Base-by-base conservation (phyloP, 2,888 invertebrate genomes). In the Parelbella ahira region DNA sequence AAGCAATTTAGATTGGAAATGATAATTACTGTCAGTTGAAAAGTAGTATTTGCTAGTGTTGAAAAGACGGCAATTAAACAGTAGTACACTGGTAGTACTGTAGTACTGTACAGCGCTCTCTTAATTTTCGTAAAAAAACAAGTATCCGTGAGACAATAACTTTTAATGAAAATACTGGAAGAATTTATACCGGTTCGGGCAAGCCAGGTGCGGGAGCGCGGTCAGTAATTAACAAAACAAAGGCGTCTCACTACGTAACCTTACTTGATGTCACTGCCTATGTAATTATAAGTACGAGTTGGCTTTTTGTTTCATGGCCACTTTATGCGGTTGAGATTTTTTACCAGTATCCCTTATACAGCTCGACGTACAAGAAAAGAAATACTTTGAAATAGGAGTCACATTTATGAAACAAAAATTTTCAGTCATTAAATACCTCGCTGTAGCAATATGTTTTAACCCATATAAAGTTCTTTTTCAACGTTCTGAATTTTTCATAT, bases 141-240 rank as follows among this genome's bases (percentile, higher is more conserved):
- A 15, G 9, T 24, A 2, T 9, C 24, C 1, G 9, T 5, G 6
- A 25, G n/a, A 21, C 21, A 21, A 10, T 30, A 23, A 9, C 20
- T 24, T 30, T 30, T n/a, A 30, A 30, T 9, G 11, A 25, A 39
- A 30, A 18, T 8, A 19, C 25, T 18, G 72, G 51, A 58, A 51
- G 64, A 65, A 72, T 76, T 71, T 74, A 78, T 78, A 71, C 64
- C 63, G 68, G 58, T 72, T 75, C 56, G 72, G 74, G 63, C 60
- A 68, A 65, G 63, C 68, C 79, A 78, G 77, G 78, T 78, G 76
- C 72, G 64, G 68, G 60, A 62, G 59, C 59, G 68, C 56, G 60
- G 62, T 63, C 65, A 63, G 75, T 78, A 80, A 79, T 79, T 80
- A 80, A 79, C 77, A 75, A 77, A 76, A 79, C 78, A 78, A 78